Evolutionary conservation across 1,140 invertebrate genomes (phyloP), one percentile per base, ranked within the genome.

Genomic region (Tetraneura akinire): DNA sequence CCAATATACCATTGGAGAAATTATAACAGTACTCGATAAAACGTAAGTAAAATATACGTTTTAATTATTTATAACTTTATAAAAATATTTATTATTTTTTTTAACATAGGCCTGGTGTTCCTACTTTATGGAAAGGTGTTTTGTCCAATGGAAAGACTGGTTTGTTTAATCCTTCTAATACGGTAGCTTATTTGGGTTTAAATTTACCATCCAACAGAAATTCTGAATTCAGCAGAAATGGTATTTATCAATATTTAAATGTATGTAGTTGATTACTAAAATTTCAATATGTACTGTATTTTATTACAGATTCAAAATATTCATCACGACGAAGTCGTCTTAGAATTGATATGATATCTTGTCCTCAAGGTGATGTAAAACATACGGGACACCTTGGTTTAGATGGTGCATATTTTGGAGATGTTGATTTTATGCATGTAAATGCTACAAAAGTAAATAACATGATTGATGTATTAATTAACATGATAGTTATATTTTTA

Each of bases 361-460:
- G 92, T 45, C 97, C 98, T 0, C 95, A 98, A 86, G 96, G 96
- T 49, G 97, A 99, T 86, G 90, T 99, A 0, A 96, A 97, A 84
- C 97, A 99, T 85, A 99, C 96, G 0, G 95, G 94, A 1, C 97
- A 99, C 86, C 95, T 99, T 6, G 97, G 98, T 3, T 88, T 97
- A 16, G 97, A 99, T 86, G 97, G 97, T 8, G 94, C 95, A 78
- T 96, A 96, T 84, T 99, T 99, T 86, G 97, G 97, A 0, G 96
- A 98, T 86, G 91, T 98, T 71, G 92, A 94, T 62, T 96, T 96
- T 84, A 87, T 96, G 26, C 90, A 90, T 32, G 90, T 42, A 82
- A 78, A 78, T 47, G 80, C 71, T 29, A 47, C 62, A 53, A 82
- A 90, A 84, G 88, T 90, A 82, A 87, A 23, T 60, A 10, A 32